Conservation (phyloP, 2,113 vertebrate genomes). For the Eretmochelys imbricata region DNA sequence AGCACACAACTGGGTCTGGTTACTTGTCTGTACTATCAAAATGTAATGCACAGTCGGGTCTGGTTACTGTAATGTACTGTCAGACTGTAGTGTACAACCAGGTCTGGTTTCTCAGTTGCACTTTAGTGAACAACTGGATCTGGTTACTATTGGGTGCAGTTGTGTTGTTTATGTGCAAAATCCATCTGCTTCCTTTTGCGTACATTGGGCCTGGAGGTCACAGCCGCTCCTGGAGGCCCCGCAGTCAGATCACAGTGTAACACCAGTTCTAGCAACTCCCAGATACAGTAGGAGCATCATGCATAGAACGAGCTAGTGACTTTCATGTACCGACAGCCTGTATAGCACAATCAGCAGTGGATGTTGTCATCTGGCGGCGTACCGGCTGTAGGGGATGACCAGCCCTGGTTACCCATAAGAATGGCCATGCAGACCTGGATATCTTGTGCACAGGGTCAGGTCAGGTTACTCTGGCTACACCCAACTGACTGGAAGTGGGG, state of each 20-base stretch:
- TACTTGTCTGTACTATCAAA: background rate
- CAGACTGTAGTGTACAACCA: background rate
- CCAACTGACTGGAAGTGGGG: background rate
- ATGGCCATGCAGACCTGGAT: background rate
- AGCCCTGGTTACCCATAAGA: background rate
- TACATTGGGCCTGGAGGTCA: background rate
- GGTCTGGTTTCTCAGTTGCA: background rate
- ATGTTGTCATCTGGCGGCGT: background rate
- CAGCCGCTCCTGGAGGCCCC: background rate
- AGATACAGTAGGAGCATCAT: background rate
- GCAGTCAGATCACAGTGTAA: background rate
- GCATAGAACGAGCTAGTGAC: background rate
- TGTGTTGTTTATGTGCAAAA: background rate
- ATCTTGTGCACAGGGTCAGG: background rate
- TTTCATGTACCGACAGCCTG: background rate
- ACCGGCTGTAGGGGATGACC: background rate
- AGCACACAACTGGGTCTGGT: background rate
- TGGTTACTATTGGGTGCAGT: background rate
- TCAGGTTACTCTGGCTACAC: background rate
- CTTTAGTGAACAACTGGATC: constrained; percentile 14
- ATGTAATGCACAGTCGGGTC: background rate
- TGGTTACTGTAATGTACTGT: background rate
- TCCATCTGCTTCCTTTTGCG: background rate
- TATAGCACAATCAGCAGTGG: background rate
- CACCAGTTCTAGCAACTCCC: background rate